phyloP scores from a whole-genome alignment of 2,888 invertebrate genomes.

The Agrochola lychnidis region DNA sequence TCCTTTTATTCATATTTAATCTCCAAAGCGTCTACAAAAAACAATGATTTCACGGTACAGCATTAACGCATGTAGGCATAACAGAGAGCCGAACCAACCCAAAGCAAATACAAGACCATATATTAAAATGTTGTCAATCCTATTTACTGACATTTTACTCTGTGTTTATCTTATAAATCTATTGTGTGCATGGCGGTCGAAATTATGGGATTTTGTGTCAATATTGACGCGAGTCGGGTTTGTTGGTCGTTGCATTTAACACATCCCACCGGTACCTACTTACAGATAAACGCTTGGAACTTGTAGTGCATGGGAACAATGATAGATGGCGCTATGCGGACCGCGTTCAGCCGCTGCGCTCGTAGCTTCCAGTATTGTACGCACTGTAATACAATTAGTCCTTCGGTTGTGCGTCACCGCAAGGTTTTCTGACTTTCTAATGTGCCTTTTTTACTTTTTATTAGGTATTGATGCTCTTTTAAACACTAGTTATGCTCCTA shows the following conservation, averaged over 20 bases:
- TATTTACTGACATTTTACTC: constrained; percentile 90
- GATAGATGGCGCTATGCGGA: constrained; percentile 81
- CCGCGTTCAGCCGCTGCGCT: constrained; percentile 7
- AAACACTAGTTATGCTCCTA: not conserved
- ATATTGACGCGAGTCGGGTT: constrained; percentile 87
- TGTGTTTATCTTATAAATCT: constrained; percentile 90
- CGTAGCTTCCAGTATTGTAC: constrained; percentile 27
- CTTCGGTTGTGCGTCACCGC: constrained; percentile 1
- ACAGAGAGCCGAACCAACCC: constrained; percentile 86
- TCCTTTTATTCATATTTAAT: constrained; percentile 90
- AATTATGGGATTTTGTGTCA: constrained; percentile 89
- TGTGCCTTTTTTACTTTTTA: not conserved
- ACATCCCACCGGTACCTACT: constrained; percentile 82
- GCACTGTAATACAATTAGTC: constrained; percentile 16
- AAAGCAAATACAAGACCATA: constrained; percentile 88
- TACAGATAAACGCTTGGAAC: constrained; percentile 69
- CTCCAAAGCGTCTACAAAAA: constrained; percentile 87
- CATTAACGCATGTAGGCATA: constrained; percentile 90
- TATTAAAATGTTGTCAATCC: constrained; percentile 90
- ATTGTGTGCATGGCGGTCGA: constrained; percentile 89
- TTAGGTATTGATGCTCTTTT: not conserved
- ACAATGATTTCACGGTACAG: constrained; percentile 90
- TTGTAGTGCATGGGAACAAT: constrained; percentile 55
- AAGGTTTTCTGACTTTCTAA: constrained; percentile 1
- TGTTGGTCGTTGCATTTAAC: constrained; percentile 88